Conservation (phyloP, 2,888 invertebrate genomes). For the Papilio elwesi region DNA sequence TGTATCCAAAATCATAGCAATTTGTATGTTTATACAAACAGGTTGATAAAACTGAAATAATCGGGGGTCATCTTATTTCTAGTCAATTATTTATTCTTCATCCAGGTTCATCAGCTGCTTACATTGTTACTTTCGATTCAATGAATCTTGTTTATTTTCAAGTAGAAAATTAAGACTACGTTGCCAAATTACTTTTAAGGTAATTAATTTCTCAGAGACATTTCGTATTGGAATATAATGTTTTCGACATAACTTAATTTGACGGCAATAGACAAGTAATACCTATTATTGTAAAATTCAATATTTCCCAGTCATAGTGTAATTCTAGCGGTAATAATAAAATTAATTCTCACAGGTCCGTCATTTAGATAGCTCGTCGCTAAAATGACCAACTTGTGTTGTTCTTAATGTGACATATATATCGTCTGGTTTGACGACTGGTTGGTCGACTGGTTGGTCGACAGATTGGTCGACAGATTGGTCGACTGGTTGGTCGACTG, state of each 20-base stretch:
- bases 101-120: neutral
- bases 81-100: neutral
- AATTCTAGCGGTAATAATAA: neutral
- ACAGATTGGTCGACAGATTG: no score
- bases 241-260: neutral
- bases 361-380: neutral
- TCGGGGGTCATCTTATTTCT: no score
- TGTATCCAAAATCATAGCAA: no score
- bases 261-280: neutral
- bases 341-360: neutral
- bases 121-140: neutral
- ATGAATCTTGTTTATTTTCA: neutral
- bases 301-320: neutral
- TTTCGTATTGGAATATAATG: neutral
- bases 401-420: no score
- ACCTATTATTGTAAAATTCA: neutral
- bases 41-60: no score
- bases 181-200: constrained; percentile 9
- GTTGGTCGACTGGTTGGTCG: no score
- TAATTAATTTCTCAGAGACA: constrained; percentile 11
- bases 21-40: no score
- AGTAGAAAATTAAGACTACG: neutral
- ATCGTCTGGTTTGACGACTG: no score
- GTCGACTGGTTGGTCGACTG: no score
- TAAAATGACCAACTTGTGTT: neutral